phyloP scores from a whole-genome alignment of 2,113 vertebrate species.

The Dolichotis patagonum region DNA sequence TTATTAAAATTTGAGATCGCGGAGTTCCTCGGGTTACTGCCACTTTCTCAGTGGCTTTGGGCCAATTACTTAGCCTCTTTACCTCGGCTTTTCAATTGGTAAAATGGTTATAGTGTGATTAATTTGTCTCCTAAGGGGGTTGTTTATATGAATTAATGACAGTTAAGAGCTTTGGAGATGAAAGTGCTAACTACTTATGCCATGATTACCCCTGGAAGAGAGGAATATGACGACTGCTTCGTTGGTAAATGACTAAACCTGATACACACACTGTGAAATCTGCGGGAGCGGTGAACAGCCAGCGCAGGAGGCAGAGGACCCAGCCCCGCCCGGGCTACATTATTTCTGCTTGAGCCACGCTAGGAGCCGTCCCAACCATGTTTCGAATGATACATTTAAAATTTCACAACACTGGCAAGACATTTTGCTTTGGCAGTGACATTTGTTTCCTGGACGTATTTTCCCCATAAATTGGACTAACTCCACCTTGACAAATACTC shows the following conservation, averaged over 20 bases:
- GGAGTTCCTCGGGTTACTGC: neutral
- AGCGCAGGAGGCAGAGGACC: neutral
- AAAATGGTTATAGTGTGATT: conserved; percentile 75
- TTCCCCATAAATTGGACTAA: neutral
- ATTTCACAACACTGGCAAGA: neutral
- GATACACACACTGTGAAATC: conserved; percentile 34
- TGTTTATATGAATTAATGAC: conserved; percentile 82
- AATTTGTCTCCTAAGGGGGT: conserved; percentile 80
- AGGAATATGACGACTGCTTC: conserved; percentile 62
- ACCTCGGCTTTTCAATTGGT: conserved; percentile 67
- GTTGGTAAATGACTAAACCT: conserved; percentile 66
- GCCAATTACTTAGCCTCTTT: conserved; percentile 62
- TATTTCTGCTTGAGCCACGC: neutral
- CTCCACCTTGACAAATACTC: conserved; percentile 5
- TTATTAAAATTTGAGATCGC: conserved; percentile 48
- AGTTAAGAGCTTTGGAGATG: conserved; percentile 77
- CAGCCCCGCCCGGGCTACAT: neutral
- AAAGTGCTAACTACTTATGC: conserved; percentile 73
- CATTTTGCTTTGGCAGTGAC: neutral
- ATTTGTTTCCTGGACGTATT: neutral
- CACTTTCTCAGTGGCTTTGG: conserved; percentile 62
- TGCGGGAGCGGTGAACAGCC: conserved; percentile 15
- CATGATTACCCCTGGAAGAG: conserved; percentile 65
- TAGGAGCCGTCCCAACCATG: neutral
- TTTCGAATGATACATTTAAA: conserved; percentile 27